Conservation (phyloP, 1,140 invertebrate genomes). For the Gonatopus flavifemur region DNA sequence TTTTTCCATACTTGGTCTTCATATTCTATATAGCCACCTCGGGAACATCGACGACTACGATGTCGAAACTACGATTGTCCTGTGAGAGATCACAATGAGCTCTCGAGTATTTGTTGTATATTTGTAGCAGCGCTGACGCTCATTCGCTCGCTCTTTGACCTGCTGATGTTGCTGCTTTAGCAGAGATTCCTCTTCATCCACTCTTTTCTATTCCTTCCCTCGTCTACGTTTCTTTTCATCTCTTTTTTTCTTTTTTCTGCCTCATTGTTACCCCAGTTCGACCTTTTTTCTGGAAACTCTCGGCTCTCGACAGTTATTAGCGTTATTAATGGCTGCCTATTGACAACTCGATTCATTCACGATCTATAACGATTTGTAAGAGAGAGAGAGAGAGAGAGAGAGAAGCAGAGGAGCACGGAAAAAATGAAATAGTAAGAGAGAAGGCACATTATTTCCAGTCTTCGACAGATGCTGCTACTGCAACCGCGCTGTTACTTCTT, state of each 20-base stretch:
- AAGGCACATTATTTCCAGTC: no score
- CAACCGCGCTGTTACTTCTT: no score
- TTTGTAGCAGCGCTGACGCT: slow-evolving; percentile 48
- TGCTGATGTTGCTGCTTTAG: slow-evolving; percentile 10
- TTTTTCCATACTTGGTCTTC: not conserved
- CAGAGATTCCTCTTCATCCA: slow-evolving; percentile 1
- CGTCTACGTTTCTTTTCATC: not conserved
- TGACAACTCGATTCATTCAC: slow-evolving; percentile 36
- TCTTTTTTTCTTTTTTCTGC: not conserved
- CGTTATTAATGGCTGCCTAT: slow-evolving; percentile 52
- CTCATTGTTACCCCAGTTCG: not conserved
- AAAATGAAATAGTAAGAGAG: not conserved
- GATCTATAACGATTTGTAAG: no score
- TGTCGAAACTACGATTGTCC: slow-evolving; percentile 30
- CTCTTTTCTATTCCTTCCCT: slow-evolving; percentile 9
- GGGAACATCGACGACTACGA: slow-evolving; percentile 4
- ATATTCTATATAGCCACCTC: not conserved
- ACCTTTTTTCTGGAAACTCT: slow-evolving; percentile 27
- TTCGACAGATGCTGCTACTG: no score
- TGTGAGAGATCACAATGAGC: slow-evolving; percentile 39
- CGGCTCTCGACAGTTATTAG: slow-evolving; percentile 52
- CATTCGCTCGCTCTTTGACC: slow-evolving; percentile 30
- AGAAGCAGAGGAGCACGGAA: slow-evolving; percentile 5
- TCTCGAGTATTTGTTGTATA: slow-evolving; percentile 57
- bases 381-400: slow-evolving; percentile 6